These are phyloP conservation scores for Bradypus variegatus DNA, from an alignment of 2,797 vertebrate species.

Conservation along the genomic window DNA sequence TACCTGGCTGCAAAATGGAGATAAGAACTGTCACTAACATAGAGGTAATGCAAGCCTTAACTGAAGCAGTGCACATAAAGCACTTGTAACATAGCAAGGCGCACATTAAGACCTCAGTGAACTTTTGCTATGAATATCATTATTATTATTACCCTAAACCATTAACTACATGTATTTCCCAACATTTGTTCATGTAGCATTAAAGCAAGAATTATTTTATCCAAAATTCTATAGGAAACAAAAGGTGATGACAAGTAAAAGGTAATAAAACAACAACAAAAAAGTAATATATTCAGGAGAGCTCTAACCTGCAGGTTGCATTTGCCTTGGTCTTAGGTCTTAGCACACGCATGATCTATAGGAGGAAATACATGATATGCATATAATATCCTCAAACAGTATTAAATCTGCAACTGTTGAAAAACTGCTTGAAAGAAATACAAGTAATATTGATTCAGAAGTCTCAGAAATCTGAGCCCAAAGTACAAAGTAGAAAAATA, in stretches of 20 bases:
- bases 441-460: constrained; percentile 2
- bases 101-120: too few species aligned
- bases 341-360: not conserved
- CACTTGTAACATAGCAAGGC: not conserved
- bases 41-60: not conserved
- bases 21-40: not conserved
- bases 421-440: constrained; percentile 8
- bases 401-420: not conserved
- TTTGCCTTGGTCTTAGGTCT: not conserved
- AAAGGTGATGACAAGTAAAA: not conserved
- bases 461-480: constrained; percentile 33
- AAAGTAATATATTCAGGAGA: not conserved
- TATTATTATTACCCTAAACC: not conserved
- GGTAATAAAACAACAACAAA: not conserved
- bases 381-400: not conserved
- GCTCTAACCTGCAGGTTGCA: not conserved
- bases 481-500: constrained; percentile 24
- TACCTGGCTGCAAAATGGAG: not conserved
- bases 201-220: not conserved
- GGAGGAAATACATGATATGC: not conserved
- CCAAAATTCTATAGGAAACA: not conserved
- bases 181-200: not conserved
- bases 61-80: not conserved
- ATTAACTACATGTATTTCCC: not conserved
- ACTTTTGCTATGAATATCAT: not conserved